Conservation (phyloP, 2,113 vertebrate species). For the Myotis yumanensis region DNA sequence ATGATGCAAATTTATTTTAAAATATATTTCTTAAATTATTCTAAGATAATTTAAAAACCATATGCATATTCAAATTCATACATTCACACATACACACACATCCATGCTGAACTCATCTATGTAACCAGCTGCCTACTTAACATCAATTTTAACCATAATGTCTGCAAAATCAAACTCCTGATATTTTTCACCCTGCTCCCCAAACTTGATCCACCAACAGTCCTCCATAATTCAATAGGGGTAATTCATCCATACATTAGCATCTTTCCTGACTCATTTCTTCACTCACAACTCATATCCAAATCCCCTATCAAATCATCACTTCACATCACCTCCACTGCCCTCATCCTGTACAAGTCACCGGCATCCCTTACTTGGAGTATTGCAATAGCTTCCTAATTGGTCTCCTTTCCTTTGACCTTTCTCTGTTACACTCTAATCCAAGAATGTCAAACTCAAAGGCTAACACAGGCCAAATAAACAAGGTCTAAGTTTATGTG, state of each 20-base stretch:
- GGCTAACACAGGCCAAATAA: too few species aligned
- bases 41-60: conserved; percentile 1
- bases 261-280: background rate
- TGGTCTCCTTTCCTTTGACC: background rate
- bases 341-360: background rate
- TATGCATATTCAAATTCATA: background rate
- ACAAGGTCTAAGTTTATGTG: too few species aligned
- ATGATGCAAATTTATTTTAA: conserved; percentile 12
- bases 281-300: background rate
- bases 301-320: background rate
- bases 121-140: background rate
- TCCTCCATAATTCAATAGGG: background rate
- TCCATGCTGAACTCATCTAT: background rate
- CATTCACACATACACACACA: background rate
- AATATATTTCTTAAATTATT: conserved; percentile 31
- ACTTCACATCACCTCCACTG: background rate
- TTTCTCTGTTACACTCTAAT: background rate
- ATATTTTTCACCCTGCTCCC: background rate
- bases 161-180: background rate
- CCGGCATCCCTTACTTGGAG: background rate
- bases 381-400: background rate
- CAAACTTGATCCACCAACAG: background rate
- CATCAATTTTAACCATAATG: background rate
- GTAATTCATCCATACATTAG: background rate
- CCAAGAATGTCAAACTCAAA: too few species aligned